Conservation (phyloP, 1,140 invertebrate species). For the Drosophila sulfurigaster region DNA sequence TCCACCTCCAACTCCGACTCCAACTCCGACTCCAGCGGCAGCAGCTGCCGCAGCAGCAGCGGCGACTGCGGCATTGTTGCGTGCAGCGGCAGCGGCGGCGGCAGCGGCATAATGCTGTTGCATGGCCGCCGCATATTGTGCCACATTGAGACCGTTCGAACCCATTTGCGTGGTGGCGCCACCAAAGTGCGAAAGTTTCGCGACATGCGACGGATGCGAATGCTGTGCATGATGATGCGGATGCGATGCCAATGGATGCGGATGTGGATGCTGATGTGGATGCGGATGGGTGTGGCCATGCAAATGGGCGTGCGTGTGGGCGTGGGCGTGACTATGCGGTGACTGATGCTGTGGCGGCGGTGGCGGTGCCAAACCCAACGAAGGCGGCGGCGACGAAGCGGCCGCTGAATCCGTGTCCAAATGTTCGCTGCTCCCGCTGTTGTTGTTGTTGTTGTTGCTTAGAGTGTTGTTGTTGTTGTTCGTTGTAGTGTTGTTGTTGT, state of each 20-base stretch:
- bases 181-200: constrained; percentile 46
- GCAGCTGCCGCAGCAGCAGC: constrained; percentile 59
- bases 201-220: constrained; percentile 41
- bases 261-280: constrained; percentile 36
- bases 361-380: constrained; percentile 25
- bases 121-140: constrained; percentile 80
- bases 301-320: constrained; percentile 26
- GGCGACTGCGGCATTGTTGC: constrained; percentile 67
- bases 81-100: constrained; percentile 69
- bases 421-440: constrained; percentile 42
- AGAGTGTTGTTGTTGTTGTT: constrained; percentile 47
- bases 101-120: constrained; percentile 80
- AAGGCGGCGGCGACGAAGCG: constrained; percentile 20
- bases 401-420: constrained; percentile 37
- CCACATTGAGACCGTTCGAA: constrained; percentile 75
- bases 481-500: constrained; percentile 53
- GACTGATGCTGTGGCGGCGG: constrained; percentile 33
- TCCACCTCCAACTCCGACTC: not conserved
- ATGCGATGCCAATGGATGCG: constrained; percentile 21
- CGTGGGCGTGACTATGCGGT: constrained; percentile 5
- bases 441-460: constrained; percentile 41
- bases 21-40: constrained; percentile 25
- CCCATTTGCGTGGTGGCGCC: constrained; percentile 56
- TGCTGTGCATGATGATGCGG: constrained; percentile 37
- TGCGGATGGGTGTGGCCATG: constrained; percentile 48